Evolutionary conservation across 2,113 vertebrate species (phyloP).

Genomic region (Prietella phreatophila): DNA sequence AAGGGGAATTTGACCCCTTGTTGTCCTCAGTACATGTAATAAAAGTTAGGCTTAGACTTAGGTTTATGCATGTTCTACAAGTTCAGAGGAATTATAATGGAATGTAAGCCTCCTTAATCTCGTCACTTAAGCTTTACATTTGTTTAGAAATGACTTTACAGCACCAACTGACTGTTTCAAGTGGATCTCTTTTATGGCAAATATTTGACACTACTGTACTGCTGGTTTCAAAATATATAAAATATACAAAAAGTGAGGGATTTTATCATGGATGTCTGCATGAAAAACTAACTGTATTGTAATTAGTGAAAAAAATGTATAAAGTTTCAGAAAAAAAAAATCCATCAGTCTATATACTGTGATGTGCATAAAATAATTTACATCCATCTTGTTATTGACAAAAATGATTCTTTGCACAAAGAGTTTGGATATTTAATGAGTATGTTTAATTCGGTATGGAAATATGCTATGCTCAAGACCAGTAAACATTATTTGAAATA

Average conservation of each 20-base stretch:
- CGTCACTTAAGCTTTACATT: neutral
- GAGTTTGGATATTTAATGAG: neutral
- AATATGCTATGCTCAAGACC: neutral
- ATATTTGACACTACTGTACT: conserved; percentile 2
- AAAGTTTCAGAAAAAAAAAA: neutral
- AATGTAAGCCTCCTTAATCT: neutral
- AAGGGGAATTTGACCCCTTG: neutral
- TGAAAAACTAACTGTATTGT: conserved; percentile 14
- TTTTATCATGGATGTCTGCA: conserved; percentile 25
- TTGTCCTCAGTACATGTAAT: conserved; percentile 21
- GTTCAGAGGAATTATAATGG: conserved; percentile 13
- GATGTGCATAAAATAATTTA: conserved; percentile 1
- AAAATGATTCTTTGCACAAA: conserved; percentile 17
- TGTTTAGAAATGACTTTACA: neutral
- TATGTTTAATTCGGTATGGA: neutral
- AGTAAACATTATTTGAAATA: conserved; percentile 28
- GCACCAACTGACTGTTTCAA: neutral
- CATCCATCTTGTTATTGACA: neutral
- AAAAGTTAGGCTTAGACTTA: conserved; percentile 19
- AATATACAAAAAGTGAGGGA: neutral
- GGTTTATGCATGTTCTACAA: conserved; percentile 28
- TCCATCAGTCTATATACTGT: neutral
- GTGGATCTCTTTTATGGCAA: neutral
- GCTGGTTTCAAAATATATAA: conserved; percentile 1
- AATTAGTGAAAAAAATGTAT: neutral